Evolutionary conservation across 2,113 vertebrate species (phyloP), one percentile per base, ranked within the genome.

Genomic region (Plectropomus leopardus): DNA sequence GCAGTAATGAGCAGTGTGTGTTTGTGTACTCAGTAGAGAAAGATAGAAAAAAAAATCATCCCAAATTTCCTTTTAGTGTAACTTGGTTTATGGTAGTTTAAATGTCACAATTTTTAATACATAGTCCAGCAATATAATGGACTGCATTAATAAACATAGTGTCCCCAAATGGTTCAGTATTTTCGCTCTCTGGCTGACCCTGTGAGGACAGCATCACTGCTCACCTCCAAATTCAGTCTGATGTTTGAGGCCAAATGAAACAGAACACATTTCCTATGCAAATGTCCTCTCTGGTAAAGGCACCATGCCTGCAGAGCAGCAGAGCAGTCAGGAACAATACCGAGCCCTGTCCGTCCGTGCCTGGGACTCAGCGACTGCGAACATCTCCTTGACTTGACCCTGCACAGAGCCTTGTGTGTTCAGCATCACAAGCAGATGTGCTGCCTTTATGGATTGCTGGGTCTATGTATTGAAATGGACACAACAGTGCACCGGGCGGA

Each of bases 391-490:
- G 87, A 89, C 64, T 84, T 83, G 88, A 89, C 86, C 84, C 80
- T 76, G 80, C 80, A 87, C 40, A 80, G 84, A 86, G 84, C 65
- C 73, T 68, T 60, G 82, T 91, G 90, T 92, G 88, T 88, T 85
- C 86, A 88, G 88, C 89, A 93, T 91, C 78, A 88, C 83, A 89
- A 92, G 78, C 85, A 91, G 86, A 91, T 76, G 74, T 91, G 85
- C 72, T 74, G 80, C 73, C 65, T 82, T 82, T 80, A 82, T 66
- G 67, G 80, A 84, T 67, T 72, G 70, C 78, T 72, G 82, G 69
- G 59, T 60, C 30, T 57, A 42, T 51, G 78, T 80, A 72, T 86
- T 87, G 79, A 86, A 81, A 82, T 70, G 42, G 78, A 79, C 72
- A 76, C 75, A 72, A 72, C 66, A 26, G 85, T 68, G 78, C 34